A percentile compares a stretch with the other conserved stretches of the same genome.
These are phyloP conservation scores for Venturia canescens DNA, from an alignment of 1,140 invertebrate genomes.

Conservation along the genomic window DNA sequence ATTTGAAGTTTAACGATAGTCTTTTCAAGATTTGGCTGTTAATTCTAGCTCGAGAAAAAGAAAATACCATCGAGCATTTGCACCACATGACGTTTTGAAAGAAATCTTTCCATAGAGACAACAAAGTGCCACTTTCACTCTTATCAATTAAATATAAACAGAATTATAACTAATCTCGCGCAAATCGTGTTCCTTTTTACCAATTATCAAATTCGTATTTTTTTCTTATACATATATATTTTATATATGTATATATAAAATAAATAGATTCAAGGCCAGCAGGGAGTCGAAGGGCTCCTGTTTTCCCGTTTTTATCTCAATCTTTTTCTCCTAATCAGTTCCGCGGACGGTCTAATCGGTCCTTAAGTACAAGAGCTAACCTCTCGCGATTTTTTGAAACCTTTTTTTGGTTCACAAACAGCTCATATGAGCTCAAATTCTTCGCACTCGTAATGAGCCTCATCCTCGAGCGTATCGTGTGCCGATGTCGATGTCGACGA, in stretches of 20 bases:
- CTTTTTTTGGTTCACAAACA: constrained; percentile 4
- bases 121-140: background rate
- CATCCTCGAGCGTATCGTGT: constrained; percentile 78
- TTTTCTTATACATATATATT: background rate
- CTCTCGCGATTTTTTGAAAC: constrained; percentile 1
- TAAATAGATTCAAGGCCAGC: constrained; percentile 39
- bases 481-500: constrained; percentile 75
- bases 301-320: constrained; percentile 5
- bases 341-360: constrained; percentile 40
- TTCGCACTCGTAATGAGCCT: constrained; percentile 83
- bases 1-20: background rate
- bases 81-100: background rate
- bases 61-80: background rate
- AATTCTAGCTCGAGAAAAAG: background rate
- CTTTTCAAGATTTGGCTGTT: background rate
- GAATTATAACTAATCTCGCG: background rate
- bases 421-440: constrained; percentile 80
- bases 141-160: background rate
- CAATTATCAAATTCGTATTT: background rate
- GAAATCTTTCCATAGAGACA: background rate
- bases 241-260: background rate
- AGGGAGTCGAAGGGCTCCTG: background rate
- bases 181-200: background rate
- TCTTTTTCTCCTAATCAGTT: constrained; percentile 33
- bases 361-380: constrained; percentile 62